A percentile compares a stretch with the other conserved stretches of the same genome.
Evolutionary conservation across 2,888 invertebrate species (phyloP).

Genomic region (Coleophora deauratella): DNA sequence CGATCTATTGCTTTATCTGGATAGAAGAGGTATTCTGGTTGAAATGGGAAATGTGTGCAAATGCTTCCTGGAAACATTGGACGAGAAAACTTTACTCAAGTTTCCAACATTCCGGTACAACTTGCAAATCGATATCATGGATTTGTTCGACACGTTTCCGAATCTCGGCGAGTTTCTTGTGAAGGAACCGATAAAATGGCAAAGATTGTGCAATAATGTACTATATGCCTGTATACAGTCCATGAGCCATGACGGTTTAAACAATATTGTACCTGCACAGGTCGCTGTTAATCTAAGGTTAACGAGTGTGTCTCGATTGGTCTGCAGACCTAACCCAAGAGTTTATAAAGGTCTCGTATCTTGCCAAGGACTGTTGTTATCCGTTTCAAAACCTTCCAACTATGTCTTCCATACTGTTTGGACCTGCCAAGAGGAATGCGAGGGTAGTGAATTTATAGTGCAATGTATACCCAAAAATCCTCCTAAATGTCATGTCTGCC

Average conservation of each 20-base stretch:
- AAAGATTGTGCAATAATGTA: constrained; percentile 41
- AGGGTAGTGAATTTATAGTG: constrained; percentile 51
- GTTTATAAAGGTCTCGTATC: constrained; percentile 35
- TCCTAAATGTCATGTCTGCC: constrained; percentile 52
- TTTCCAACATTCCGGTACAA: constrained; percentile 49
- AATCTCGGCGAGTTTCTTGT: constrained; percentile 37
- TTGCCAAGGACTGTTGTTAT: constrained; percentile 41
- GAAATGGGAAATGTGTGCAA: constrained; percentile 41
- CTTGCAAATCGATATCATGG: constrained; percentile 50
- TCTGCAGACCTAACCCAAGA: constrained; percentile 24
- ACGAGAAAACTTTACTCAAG: constrained; percentile 34
- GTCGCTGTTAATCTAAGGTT: constrained; percentile 41
- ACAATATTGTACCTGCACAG: constrained; percentile 35
- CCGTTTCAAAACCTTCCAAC: constrained; percentile 39
- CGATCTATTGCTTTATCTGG: constrained; percentile 52
- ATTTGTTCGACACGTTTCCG: constrained; percentile 39
- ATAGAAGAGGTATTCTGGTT: constrained; percentile 36
- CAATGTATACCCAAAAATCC: constrained; percentile 49
- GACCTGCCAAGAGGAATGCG: constrained; percentile 65
- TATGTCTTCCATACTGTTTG: constrained; percentile 59
- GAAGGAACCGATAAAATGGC: constrained; percentile 47
- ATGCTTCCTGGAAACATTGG: constrained; percentile 33
- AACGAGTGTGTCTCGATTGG: constrained; percentile 32
- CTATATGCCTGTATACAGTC: constrained; percentile 45
- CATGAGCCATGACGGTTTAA: constrained; percentile 23